Conservation (phyloP, 2,888 invertebrate genomes). For the Drosophila prostipennis region DNA sequence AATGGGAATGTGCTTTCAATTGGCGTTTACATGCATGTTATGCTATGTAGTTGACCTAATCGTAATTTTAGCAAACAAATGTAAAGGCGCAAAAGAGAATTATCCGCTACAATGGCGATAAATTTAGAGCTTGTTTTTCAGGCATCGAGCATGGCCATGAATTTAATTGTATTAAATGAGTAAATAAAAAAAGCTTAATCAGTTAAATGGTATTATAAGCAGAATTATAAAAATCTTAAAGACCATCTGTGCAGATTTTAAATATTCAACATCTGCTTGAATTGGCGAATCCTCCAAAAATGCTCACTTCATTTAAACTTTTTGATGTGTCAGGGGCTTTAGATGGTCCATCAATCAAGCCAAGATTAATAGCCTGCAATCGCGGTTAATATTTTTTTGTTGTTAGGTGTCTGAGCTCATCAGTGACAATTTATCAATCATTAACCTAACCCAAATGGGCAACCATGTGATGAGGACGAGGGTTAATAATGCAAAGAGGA, state of each 20-base stretch:
- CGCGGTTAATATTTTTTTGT: constrained; percentile 18
- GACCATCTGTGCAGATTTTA: constrained; percentile 21
- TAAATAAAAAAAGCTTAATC: background rate
- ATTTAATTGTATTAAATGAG: constrained; percentile 7
- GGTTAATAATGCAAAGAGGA: constrained; percentile 24
- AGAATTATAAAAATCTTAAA: background rate
- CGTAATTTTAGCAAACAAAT: constrained; percentile 27
- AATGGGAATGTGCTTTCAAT: constrained; percentile 31
- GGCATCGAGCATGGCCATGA: constrained; percentile 23
- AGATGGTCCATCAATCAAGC: constrained; percentile 38
- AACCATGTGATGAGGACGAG: constrained; percentile 27
- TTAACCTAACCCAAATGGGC: constrained; percentile 44
- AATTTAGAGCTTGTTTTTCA: constrained; percentile 20
- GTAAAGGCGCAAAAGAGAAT: constrained; percentile 27
- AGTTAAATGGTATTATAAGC: constrained; percentile 2
- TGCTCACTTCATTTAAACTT: constrained; percentile 1
- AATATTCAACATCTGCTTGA: constrained; percentile 19
- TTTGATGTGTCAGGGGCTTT: constrained; percentile 16
- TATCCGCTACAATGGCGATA: constrained; percentile 30
- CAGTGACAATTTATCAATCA: constrained; percentile 41
- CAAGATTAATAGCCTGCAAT: constrained; percentile 40
- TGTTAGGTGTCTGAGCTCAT: constrained; percentile 22
- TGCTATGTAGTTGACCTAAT: constrained; percentile 33
- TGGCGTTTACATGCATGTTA: constrained; percentile 29
- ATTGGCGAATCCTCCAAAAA: constrained; percentile 1